Evolutionary conservation across 2,888 invertebrate genomes (phyloP).

Genomic region (Alentia gelatinosa): DNA sequence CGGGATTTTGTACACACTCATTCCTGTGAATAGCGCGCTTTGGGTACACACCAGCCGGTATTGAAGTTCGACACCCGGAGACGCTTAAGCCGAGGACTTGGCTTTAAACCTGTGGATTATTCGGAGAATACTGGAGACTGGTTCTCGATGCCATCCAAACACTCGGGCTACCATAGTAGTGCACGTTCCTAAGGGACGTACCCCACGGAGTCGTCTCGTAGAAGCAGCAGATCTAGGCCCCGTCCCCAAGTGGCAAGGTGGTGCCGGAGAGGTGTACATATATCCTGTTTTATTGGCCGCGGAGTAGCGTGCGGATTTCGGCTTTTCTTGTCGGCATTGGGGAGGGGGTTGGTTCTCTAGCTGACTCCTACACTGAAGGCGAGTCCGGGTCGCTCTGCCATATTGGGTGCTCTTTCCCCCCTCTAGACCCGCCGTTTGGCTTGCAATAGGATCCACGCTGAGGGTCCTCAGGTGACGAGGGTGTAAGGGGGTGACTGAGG

Average conservation of each 20-base stretch:
- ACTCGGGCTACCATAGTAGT: neutral
- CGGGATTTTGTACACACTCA: neutral
- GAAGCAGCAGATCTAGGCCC: no score
- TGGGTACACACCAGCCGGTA: neutral
- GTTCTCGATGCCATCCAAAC: neutral
- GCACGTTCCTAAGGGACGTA: neutral
- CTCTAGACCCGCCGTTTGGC: neutral
- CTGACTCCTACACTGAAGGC: neutral
- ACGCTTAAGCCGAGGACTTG: neutral
- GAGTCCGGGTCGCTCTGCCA: neutral
- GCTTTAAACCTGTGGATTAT: neutral
- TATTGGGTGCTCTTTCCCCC: neutral
- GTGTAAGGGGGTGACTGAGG: neutral
- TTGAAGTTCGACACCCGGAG: neutral
- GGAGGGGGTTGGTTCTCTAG: neutral
- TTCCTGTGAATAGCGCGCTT: neutral
- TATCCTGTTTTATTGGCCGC: slow-evolving; percentile 9
- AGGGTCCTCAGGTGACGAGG: neutral
- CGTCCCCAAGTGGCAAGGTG: neutral
- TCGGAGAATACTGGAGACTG: neutral
- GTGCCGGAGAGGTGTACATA: neutral
- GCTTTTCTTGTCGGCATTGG: neutral
- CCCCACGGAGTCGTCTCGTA: no score
- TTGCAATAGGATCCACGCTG: slow-evolving; percentile 10
- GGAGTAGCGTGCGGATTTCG: neutral